These are phyloP conservation scores for Apodemus agrarius DNA, from an alignment of 2,797 vertebrate genomes.

Conservation along the genomic window DNA sequence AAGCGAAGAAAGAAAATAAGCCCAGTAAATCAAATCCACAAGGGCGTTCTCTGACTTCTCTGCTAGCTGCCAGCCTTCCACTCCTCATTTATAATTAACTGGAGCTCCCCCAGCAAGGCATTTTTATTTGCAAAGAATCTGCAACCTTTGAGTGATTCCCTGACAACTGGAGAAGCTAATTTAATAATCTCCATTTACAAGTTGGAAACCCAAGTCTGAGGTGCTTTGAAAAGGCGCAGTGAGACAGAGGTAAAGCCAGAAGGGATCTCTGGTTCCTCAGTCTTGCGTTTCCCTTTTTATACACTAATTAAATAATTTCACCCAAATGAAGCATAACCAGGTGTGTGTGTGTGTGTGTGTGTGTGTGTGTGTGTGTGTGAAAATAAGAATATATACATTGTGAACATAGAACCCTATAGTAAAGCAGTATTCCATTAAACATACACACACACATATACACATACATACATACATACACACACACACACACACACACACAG, in stretches of 20 bases:
- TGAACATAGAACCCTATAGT: conserved; percentile 77
- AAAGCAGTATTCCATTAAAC: conserved; percentile 70
- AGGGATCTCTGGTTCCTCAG: not conserved
- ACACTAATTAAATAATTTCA: conserved; percentile 54
- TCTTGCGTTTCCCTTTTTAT: not conserved
- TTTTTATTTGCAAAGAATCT: conserved; percentile 69
- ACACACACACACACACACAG: not conserved
- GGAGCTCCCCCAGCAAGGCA: not conserved
- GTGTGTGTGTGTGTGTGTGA: not conserved
- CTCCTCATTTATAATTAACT: conserved; percentile 63
- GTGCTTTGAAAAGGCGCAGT: not conserved
- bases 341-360: not conserved
- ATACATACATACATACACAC: not conserved
- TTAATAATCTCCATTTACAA: conserved; percentile 63
- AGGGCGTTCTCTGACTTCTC: not conserved
- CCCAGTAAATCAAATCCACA: conserved; percentile 5
- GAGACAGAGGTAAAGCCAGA: not conserved
- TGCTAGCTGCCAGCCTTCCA: conserved; percentile 34
- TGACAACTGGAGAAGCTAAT: conserved; percentile 38
- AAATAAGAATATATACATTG: conserved; percentile 68
- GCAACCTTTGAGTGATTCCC: conserved; percentile 36
- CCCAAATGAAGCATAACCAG: not conserved
- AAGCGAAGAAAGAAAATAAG: not conserved
- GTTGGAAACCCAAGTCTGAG: not conserved
- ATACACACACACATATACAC: not conserved